Conservation (phyloP, 2,797 vertebrate species). For the Ctenopoma kingsleyae region DNA sequence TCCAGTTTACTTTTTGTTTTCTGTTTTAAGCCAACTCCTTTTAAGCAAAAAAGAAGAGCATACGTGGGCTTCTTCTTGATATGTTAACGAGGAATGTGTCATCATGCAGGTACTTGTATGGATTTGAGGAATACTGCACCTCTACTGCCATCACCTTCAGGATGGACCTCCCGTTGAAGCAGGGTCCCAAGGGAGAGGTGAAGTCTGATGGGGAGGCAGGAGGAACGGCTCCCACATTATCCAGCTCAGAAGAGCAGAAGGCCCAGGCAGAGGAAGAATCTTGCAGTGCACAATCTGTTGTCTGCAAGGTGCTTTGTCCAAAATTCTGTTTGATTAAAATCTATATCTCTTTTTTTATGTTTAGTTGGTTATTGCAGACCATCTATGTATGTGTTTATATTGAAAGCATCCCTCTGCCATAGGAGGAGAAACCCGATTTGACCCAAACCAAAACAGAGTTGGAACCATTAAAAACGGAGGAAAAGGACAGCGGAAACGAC, state of each 20-base stretch:
- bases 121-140: conserved; percentile 88
- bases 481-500: conserved; percentile 32
- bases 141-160: conserved; percentile 86
- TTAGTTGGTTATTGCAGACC: background rate
- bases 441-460: conserved; percentile 65
- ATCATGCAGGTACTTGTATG: conserved; percentile 83
- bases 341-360: background rate
- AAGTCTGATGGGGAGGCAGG: conserved; percentile 66
- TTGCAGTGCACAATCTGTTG: conserved; percentile 29
- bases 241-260: conserved; percentile 70
- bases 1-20: conserved; percentile 7
- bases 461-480: conserved; percentile 51
- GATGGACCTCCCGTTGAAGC: conserved; percentile 86
- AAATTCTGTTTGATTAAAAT: background rate
- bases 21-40: background rate
- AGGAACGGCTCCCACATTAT: conserved; percentile 28
- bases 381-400: background rate
- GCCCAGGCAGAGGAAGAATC: conserved; percentile 59
- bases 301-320: conserved; percentile 75
- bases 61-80: background rate
- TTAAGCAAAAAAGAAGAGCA: background rate
- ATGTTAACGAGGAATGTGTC: conserved; percentile 26
- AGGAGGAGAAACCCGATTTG: conserved; percentile 79
- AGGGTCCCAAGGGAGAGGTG: conserved; percentile 70
- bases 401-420: conserved; percentile 26